Evolutionary conservation across 2,797 vertebrate genomes (phyloP).

Genomic region (Esox masquinongy): DNA sequence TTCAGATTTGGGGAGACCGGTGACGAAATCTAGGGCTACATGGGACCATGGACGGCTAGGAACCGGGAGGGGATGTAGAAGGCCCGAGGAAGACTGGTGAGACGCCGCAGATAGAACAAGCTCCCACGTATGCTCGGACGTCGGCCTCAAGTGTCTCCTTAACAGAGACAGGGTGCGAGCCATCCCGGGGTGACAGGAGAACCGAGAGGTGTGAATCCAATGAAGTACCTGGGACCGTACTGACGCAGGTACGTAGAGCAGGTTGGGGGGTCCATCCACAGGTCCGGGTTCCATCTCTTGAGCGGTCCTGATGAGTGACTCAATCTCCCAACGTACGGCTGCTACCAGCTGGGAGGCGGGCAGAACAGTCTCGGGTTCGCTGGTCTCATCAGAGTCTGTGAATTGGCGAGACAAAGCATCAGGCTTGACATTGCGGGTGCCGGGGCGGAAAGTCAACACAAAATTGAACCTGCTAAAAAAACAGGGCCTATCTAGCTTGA

Average conservation of each 20-base stretch:
- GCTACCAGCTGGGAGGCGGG: neutral
- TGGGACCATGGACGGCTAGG: too few relatives aligned
- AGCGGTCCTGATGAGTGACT: neutral
- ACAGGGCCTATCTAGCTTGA: slow-evolving; percentile 2
- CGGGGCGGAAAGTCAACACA: neutral
- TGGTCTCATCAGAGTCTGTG: neutral
- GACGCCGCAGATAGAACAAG: neutral
- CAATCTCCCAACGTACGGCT: neutral
- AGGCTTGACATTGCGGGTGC: slow-evolving; percentile 5
- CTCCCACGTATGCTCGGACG: neutral
- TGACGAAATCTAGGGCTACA: too few relatives aligned
- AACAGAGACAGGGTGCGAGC: neutral
- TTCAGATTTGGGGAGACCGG: too few relatives aligned
- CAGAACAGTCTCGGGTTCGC: neutral
- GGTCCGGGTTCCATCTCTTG: neutral
- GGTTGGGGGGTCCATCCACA: neutral
- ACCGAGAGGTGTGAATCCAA: neutral
- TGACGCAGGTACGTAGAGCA: neutral
- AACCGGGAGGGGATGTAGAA: neutral
- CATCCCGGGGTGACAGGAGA: slow-evolving; percentile 1
- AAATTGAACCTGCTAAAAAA: neutral
- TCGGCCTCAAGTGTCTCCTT: neutral
- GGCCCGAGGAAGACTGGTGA: neutral
- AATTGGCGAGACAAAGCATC: neutral
- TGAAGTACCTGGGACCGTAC: neutral